A percentile compares a stretch with the other conserved stretches of the same genome.
phyloP scores from a whole-genome alignment of 2,113 vertebrate species.

The Propithecus coquereli region DNA sequence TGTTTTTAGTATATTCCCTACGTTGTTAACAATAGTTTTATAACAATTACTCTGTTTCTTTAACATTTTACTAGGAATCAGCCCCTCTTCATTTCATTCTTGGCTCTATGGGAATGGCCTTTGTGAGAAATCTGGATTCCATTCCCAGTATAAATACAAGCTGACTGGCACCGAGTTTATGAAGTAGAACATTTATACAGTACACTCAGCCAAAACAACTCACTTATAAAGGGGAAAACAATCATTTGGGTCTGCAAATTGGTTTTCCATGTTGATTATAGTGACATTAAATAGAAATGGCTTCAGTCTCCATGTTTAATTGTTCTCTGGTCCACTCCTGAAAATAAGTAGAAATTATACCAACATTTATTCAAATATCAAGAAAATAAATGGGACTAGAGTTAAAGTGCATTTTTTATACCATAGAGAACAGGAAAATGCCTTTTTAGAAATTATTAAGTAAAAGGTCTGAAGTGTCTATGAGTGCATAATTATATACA shows the following conservation, averaged over 20 bases:
- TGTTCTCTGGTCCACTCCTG: constrained; percentile 28
- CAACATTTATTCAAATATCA: constrained; percentile 31
- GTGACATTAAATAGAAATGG: constrained; percentile 48
- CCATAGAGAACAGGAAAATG: background rate
- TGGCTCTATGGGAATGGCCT: constrained; percentile 13
- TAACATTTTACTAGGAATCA: background rate
- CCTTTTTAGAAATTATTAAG: constrained; percentile 7
- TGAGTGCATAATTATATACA: background rate
- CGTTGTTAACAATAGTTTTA: background rate
- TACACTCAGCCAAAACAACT: constrained; percentile 56
- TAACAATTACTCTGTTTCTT: background rate
- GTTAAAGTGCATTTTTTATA: background rate
- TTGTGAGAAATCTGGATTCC: constrained; percentile 44
- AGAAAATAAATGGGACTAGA: constrained; percentile 20
- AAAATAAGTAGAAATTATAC: constrained; percentile 44
- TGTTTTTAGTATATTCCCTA: background rate
- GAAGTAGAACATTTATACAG: constrained; percentile 41
- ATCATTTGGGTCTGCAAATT: constrained; percentile 56
- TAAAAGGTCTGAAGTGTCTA: background rate
- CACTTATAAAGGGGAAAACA: constrained; percentile 35
- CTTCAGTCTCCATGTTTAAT: constrained; percentile 35
- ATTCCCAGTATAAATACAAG: constrained; percentile 26
- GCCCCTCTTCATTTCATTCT: constrained; percentile 31
- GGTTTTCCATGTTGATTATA: constrained; percentile 53
- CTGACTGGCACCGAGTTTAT: constrained; percentile 34